Evolutionary conservation across 2,888 invertebrate genomes (phyloP).

Genomic region (Acleris cristana): DNA sequence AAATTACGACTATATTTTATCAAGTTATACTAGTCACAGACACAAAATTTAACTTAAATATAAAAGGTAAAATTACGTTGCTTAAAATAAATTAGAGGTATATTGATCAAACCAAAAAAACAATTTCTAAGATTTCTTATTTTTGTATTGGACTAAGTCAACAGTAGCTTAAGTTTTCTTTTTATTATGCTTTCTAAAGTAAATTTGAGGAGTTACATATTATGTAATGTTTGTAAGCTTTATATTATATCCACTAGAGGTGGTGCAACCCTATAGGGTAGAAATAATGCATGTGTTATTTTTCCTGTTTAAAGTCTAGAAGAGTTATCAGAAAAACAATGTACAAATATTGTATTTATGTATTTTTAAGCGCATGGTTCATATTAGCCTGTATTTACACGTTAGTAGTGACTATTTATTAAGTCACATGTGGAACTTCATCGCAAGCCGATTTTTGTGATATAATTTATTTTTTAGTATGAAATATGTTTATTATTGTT

Average conservation of each 20-base stretch:
- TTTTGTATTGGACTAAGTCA: constrained; percentile 21
- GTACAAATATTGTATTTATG: constrained; percentile 41
- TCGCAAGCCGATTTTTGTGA: constrained; percentile 14
- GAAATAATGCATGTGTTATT: constrained; percentile 10
- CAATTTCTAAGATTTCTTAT: constrained; percentile 29
- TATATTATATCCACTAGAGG: not conserved
- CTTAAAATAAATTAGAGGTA: constrained; percentile 10
- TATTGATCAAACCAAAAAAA: constrained; percentile 12
- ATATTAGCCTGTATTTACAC: constrained; percentile 4
- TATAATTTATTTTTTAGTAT: constrained; percentile 22
- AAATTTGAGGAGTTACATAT: no score
- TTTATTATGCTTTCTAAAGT: no score
- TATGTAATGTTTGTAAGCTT: constrained; percentile 7
- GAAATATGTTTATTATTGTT: not conserved
- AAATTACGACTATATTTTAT: constrained; percentile 28
- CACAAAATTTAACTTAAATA: constrained; percentile 1
- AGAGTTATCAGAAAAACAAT: constrained; percentile 29
- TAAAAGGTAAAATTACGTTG: constrained; percentile 18
- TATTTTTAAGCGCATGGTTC: constrained; percentile 19
- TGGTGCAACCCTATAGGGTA: constrained; percentile 1
- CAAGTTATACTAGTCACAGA: constrained; percentile 32
- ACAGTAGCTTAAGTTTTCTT: not conserved
- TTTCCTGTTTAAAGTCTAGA: constrained; percentile 9
- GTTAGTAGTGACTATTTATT: not conserved
- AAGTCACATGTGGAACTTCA: not conserved